These are phyloP conservation scores for Sebastes alutus DNA, from an alignment of 2,797 vertebrate genomes.

Conservation along the genomic window DNA sequence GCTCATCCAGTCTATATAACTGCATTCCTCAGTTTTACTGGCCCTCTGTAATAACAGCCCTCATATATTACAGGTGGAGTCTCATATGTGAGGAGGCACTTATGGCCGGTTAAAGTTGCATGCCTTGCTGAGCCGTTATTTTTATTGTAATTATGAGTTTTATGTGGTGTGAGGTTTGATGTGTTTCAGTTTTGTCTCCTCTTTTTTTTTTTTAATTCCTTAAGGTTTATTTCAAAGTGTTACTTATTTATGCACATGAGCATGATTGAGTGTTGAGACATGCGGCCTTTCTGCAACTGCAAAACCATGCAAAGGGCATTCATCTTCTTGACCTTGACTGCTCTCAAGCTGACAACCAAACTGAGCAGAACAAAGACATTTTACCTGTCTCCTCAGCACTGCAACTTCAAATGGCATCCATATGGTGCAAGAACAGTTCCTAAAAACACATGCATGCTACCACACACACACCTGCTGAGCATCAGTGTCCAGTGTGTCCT, in stretches of 20 bases:
- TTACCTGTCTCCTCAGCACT: background rate
- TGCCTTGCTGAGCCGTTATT: background rate
- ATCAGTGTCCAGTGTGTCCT: conserved; percentile 70
- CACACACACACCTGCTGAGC: conserved; percentile 86
- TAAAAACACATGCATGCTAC: background rate
- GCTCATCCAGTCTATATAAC: conserved; percentile 30
- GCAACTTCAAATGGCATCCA: background rate
- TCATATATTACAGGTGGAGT: conserved; percentile 1
- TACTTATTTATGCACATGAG: background rate
- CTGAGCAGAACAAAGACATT: background rate
- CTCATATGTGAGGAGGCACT: conserved; percentile 1
- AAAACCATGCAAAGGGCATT: background rate
- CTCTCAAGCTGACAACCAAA: background rate
- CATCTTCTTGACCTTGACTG: background rate
- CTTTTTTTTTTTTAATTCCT: background rate
- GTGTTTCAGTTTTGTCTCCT: background rate
- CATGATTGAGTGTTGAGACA: background rate
- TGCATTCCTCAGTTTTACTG: conserved; percentile 13
- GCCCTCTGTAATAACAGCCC: background rate
- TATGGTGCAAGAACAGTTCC: background rate
- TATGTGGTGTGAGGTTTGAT: background rate
- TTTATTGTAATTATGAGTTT: conserved; percentile 1
- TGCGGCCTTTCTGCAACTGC: background rate
- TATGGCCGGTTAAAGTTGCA: background rate
- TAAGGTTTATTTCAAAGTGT: background rate